Base-by-base conservation (phyloP, 2,888 invertebrate species). In the Thyatira batis region DNA sequence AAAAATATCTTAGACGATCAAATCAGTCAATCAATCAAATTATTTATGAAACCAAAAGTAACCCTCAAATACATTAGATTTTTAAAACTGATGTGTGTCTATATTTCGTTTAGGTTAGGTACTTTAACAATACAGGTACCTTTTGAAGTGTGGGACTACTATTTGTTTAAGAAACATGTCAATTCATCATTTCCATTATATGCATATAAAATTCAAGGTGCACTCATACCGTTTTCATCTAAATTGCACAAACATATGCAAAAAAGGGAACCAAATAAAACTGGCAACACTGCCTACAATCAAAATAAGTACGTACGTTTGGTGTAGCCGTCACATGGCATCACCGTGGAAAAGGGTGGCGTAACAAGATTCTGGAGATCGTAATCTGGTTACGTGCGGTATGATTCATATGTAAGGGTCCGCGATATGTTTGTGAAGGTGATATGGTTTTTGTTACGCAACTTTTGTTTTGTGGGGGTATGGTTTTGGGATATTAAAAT, bases 271-370 rank as follows among this genome's bases (percentile, higher is more conserved):
- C 23, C 6, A 23, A 23, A 23, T 45, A 57, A 44, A 52, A 51
- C 30, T 50, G 54, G 52, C 57, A 66, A 52, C 67, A 59, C 65
- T 64, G 69, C 58, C 57, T 66, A 71, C 69, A 76, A 73, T 73
- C 73, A 63, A 78, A 74, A 79, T 79, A 77, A 78, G 70, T 65
- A 66, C 64, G 67, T 67, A 71, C 72, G 73, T 75, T 70, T 67
- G 60, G 69, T 58, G 56, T 55, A 55, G 55, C 57, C 58, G 86
- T 86, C 87, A 82, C 73, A 72, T 57, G 69, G 69, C 69, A 84
- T 87, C 81, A 82, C 77, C 74, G 67, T 62, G 60, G 87, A 88
- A 85, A 85, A 90, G 89, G 91, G 90, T 88, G 79, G 63, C 63
- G 69, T 89, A 90, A 90, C 77, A 79, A 83, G 90, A 86, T 89